Evolutionary conservation across 2,797 vertebrate genomes (phyloP).

Genomic region (Fundulus diaphanus): DNA sequence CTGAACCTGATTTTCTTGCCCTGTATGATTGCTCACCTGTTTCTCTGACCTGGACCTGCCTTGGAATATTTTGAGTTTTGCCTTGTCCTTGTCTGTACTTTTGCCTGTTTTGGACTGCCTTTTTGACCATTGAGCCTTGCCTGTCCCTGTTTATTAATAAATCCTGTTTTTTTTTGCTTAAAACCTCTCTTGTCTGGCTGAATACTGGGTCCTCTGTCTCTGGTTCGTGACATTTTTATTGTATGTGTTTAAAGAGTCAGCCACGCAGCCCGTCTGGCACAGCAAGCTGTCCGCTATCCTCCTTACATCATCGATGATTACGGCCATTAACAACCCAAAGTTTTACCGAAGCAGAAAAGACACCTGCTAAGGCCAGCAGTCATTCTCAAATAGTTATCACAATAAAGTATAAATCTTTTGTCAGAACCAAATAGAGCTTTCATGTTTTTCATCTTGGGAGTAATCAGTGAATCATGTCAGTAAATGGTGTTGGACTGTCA

Average conservation of each 20-base stretch:
- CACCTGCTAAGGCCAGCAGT: neutral
- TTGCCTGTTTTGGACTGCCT: too few species aligned
- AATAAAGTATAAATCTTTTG: neutral
- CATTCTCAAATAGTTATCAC: neutral
- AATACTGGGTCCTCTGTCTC: too few species aligned
- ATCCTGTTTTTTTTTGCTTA: too few species aligned
- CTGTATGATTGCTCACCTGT: too few species aligned
- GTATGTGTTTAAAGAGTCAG: neutral
- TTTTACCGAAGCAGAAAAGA: neutral
- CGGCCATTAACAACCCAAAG: neutral
- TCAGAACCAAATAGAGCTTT: slow-evolving; percentile 22
- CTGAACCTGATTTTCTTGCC: too few species aligned
- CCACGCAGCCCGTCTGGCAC: neutral
- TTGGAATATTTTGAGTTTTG: too few species aligned
- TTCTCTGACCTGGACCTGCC: too few species aligned
- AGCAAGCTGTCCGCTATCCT: neutral
- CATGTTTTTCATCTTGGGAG: slow-evolving; percentile 27
- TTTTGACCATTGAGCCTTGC: too few species aligned
- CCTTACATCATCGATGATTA: neutral
- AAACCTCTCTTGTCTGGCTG: too few species aligned
- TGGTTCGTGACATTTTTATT: too few species aligned
- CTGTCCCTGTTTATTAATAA: too few species aligned
- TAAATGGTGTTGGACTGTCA: slow-evolving; percentile 14
- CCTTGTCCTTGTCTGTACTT: too few species aligned
- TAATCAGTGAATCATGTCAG: slow-evolving; percentile 25